Percentiles rank a stretch among this genome's conserved stretches.
Evolutionary conservation across 2,888 invertebrate species (phyloP).

Genomic region (Hydrotaea diabolus): DNA sequence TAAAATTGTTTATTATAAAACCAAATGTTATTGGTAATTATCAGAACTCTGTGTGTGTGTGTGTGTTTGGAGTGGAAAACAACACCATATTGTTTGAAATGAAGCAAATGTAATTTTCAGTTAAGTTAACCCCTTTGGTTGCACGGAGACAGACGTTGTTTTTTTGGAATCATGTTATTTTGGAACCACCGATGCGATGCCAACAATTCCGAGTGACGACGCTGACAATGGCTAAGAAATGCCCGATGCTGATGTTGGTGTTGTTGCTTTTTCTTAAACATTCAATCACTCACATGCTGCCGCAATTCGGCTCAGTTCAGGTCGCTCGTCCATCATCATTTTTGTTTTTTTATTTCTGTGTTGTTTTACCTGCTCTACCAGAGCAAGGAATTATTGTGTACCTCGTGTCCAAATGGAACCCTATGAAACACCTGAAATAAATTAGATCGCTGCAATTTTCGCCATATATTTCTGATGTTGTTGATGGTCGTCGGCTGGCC

Average conservation of each 20-base stretch:
- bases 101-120: not conserved
- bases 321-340: conserved; percentile 48
- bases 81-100: conserved; percentile 61
- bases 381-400: not conserved
- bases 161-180: not conserved
- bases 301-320: conserved; percentile 41
- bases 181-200: conserved; percentile 6
- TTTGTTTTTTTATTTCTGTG: not conserved
- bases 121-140: conserved; percentile 52
- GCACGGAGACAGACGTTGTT: not conserved
- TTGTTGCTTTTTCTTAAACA: conserved; percentile 46
- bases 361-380: conserved; percentile 37
- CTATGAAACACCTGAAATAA: conserved; percentile 67
- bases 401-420: conserved; percentile 41
- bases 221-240: conserved; percentile 42
- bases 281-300: conserved; percentile 66
- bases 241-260: conserved; percentile 43
- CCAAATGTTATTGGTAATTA: conserved; percentile 58
- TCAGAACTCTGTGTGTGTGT: conserved; percentile 36
- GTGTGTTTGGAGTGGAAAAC: conserved; percentile 6
- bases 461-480: conserved; percentile 35
- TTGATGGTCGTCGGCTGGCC: conserved; percentile 11
- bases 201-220: conserved; percentile 16
- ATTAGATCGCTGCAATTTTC: conserved; percentile 68
- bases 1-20: conserved; percentile 42